Conservation (phyloP, 1,140 invertebrate genomes). For the Caenorhabditis briggsae region DNA sequence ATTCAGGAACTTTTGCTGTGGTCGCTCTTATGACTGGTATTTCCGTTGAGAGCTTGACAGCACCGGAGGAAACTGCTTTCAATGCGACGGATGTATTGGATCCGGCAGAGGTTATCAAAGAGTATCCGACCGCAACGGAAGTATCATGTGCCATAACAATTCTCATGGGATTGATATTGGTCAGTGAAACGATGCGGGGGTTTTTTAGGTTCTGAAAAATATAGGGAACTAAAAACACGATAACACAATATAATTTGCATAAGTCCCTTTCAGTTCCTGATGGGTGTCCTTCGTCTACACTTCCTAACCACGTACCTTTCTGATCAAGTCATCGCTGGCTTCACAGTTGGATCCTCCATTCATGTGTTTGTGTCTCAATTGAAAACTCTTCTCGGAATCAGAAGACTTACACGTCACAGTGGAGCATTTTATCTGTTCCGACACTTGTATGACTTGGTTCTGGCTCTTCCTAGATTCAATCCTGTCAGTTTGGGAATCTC, state of each 20-base stretch:
- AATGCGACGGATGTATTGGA: conserved; percentile 7
- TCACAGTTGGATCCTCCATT: conserved; percentile 74
- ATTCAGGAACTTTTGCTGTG: conserved; percentile 78
- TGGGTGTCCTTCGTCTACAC: conserved; percentile 75
- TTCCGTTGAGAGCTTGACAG: conserved; percentile 71
- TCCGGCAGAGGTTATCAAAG: no score
- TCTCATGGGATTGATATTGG: conserved; percentile 33
- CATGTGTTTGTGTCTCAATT: conserved; percentile 76
- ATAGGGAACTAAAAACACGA: neutral
- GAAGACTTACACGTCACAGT: conserved; percentile 32
- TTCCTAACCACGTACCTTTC: conserved; percentile 77
- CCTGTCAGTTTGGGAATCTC: conserved; percentile 66
- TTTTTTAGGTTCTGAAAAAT: neutral
- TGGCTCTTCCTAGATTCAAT: conserved; percentile 59
- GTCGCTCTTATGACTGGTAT: conserved; percentile 78
- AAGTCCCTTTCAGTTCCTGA: conserved; percentile 68
- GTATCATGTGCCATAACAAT: conserved; percentile 32
- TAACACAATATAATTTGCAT: neutral
- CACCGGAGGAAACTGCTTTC: neutral
- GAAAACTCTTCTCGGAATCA: conserved; percentile 72
- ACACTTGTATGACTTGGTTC: conserved; percentile 54
- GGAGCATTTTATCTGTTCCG: conserved; percentile 60
- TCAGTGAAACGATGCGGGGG: neutral
- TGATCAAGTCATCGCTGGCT: conserved; percentile 72
- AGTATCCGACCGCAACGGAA: conserved; percentile 2